Percentiles rank a stretch among this genome's conserved stretches.
Evolutionary conservation across 2,888 invertebrate genomes (phyloP).

Genomic region (Drosophila maculinotata): DNA sequence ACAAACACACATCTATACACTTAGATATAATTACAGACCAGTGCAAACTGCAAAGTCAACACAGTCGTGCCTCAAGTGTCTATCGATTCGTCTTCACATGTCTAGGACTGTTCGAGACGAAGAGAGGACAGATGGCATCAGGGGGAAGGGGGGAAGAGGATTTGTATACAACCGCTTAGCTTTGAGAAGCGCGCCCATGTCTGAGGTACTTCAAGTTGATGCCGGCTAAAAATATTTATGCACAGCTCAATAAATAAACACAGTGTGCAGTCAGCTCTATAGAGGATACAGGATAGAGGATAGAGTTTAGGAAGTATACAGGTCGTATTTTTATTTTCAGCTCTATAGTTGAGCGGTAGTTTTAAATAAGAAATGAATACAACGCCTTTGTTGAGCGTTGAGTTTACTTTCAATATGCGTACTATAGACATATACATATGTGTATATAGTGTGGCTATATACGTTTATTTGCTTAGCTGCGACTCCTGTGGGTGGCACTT

Average conservation of each 20-base stretch:
- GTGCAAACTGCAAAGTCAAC: constrained; percentile 69
- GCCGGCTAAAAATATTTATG: constrained; percentile 68
- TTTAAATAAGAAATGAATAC: constrained; percentile 76
- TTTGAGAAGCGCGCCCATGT: constrained; percentile 19
- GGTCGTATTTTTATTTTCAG: neutral
- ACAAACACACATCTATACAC: constrained; percentile 10
- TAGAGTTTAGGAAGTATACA: neutral
- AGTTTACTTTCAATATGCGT: constrained; percentile 48
- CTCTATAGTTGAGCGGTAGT: constrained; percentile 24
- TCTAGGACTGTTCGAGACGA: constrained; percentile 1
- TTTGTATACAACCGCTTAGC: constrained; percentile 40
- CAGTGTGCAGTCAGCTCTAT: constrained; percentile 15
- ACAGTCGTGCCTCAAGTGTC: constrained; percentile 54
- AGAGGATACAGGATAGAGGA: neutral
- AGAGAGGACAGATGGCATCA: neutral
- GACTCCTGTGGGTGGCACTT: constrained; percentile 27
- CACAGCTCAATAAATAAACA: constrained; percentile 78
- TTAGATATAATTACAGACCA: constrained; percentile 55
- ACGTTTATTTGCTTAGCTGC: constrained; percentile 47
- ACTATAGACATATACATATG: neutral
- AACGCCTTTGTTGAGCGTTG: constrained; percentile 54
- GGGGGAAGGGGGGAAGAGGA: neutral
- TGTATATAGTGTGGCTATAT: neutral
- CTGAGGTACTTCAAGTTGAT: constrained; percentile 47
- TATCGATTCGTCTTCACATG: constrained; percentile 56